These are phyloP conservation scores for Oxygymnocypris stewartii DNA, from an alignment of 2,113 vertebrate genomes.

Conservation along the genomic window DNA sequence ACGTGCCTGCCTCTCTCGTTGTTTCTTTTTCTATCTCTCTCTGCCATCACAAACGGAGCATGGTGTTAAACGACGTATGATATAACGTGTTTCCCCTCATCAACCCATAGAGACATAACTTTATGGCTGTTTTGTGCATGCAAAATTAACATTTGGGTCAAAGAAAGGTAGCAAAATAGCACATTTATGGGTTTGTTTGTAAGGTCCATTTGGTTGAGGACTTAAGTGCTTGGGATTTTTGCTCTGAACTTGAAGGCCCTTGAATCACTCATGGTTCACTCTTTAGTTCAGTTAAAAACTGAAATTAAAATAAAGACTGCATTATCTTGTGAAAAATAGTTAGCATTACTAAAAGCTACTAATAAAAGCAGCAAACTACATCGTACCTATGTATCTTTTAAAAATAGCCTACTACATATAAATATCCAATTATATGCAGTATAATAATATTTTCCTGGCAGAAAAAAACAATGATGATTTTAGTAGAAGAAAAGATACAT, in stretches of 20 bases:
- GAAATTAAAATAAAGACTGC: not conserved
- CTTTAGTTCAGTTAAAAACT: not conserved
- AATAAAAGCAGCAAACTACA: not conserved
- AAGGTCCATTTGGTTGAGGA: constrained; percentile 3
- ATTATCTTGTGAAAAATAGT: not conserved
- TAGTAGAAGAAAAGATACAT: too few species aligned
- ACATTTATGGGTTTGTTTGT: not conserved
- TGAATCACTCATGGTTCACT: not conserved
- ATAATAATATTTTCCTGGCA: not conserved
- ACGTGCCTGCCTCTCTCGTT: not conserved
- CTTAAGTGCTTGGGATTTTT: not conserved
- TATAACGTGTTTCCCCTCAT: constrained; percentile 50
- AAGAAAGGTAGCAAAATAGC: not conserved
- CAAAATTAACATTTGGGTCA: constrained; percentile 35
- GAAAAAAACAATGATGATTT: too few species aligned
- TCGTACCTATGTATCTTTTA: not conserved
- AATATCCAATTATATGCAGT: not conserved
- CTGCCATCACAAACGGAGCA: constrained; percentile 54
- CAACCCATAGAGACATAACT: constrained; percentile 23
- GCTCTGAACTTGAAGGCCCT: not conserved
- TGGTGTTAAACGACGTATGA: constrained; percentile 65
- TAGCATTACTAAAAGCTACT: not conserved
- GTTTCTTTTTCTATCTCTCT: constrained; percentile 19
- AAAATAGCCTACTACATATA: not conserved
- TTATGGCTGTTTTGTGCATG: constrained; percentile 2